Conservation (phyloP, 2,797 vertebrate species). For the Brachymystax lenok region DNA sequence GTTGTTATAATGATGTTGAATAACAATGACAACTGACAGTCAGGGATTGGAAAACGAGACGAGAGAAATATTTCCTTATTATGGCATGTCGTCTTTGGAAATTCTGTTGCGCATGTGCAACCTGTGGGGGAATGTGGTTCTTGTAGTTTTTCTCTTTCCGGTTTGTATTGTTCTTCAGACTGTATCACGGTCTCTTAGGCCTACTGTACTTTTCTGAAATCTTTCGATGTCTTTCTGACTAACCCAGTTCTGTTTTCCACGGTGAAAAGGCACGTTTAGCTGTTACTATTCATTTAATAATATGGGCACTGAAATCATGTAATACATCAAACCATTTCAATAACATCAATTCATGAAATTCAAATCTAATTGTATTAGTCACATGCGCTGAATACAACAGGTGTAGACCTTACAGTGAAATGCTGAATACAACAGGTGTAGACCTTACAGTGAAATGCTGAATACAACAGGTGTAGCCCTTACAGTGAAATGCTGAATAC, state of each 20-base stretch:
- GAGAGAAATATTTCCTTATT: conserved; percentile 10
- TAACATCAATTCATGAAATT: not conserved
- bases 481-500: no score
- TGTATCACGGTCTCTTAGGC: not conserved
- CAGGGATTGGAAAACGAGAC: not conserved
- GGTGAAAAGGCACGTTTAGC: no score
- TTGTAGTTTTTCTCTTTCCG: conserved; percentile 24
- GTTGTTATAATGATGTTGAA: not conserved
- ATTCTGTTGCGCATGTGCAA: conserved; percentile 53
- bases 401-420: no score
- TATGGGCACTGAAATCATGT: not conserved
- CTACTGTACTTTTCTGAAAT: no score
- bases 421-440: no score
- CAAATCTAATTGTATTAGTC: no score
- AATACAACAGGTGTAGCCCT: no score
- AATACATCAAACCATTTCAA: not conserved
- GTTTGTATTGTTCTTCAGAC: not conserved
- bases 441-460: no score
- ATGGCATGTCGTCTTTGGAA: conserved; percentile 57
- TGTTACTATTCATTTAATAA: not conserved
- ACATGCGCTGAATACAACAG: no score
- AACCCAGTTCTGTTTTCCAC: not conserved
- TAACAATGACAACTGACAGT: conserved; percentile 4
- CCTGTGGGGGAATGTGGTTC: conserved; percentile 2
- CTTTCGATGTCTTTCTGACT: no score